These are phyloP conservation scores for Chloroceryle aenea DNA, from an alignment of 2,113 vertebrate genomes.

Conservation along the genomic window DNA sequence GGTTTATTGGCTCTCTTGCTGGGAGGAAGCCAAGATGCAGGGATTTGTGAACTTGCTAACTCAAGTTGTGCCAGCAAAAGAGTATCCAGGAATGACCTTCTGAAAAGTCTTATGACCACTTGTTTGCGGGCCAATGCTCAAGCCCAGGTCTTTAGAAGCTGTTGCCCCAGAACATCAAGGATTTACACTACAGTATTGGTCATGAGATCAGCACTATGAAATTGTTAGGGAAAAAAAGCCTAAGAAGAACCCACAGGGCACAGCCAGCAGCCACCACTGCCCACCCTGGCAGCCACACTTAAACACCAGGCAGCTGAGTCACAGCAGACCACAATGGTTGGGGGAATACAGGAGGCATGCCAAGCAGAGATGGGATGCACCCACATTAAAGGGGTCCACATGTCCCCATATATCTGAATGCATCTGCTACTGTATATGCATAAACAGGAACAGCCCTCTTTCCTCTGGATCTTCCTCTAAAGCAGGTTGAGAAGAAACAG, in stretches of 20 bases:
- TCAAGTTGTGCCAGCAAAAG: not conserved
- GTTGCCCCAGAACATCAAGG: not conserved
- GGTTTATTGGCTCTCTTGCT: not conserved
- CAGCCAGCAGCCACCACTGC: not conserved
- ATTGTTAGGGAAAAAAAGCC: not conserved
- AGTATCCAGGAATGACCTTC: accelerated
- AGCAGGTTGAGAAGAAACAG: not conserved
- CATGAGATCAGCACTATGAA: not conserved
- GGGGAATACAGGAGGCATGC: not conserved
- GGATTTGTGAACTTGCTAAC: not conserved
- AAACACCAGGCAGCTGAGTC: not conserved
- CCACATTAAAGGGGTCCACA: not conserved
- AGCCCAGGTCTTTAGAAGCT: not conserved
- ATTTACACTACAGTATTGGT: accelerated
- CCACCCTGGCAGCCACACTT: not conserved
- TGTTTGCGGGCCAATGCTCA: not conserved
- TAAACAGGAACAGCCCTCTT: accelerated
- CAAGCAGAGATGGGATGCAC: not conserved
- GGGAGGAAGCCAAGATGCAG: not conserved
- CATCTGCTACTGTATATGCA: not conserved
- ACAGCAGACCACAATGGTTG: not conserved
- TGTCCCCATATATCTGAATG: not conserved
- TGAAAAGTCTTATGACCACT: not conserved
- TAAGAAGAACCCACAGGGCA: not conserved
- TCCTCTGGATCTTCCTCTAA: not conserved